Evolutionary conservation across 2,888 invertebrate species (phyloP), one percentile per base, ranked within the genome.

Genomic region (Automeris io): DNA sequence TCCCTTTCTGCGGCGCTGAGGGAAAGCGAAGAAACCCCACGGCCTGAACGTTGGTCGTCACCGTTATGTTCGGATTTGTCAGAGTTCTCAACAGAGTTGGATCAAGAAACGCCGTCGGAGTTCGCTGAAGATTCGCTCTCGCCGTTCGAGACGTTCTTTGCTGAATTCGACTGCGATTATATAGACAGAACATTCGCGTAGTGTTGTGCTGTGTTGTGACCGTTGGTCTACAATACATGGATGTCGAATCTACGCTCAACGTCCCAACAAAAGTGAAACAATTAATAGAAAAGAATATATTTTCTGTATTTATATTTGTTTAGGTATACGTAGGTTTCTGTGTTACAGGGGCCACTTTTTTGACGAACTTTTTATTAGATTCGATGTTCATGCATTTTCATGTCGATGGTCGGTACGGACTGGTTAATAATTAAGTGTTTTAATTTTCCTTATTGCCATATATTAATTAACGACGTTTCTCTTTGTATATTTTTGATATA

Each of bases 1-100:
- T 91, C 93, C 8, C 78, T 96, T 35, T 91, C 90, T n/a, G 87
- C 91, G 0, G 90, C 92, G 0, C 75, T 94, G 43, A 76, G 88
- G n/a, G 77, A 85, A 48, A 34, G 76, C 1, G 72, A 66, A 8
- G 54, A 57, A 12, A 45, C 54, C 3, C 35, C 59, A 1, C 58
- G 70, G 18, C 74, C 76, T 2, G 83, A 78, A 16, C 74, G 78
- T 37, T 83, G 82, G 83, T 70, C 80, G 4, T 85, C 86, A 7
- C 82, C 86, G 1, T 61, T 74, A 29, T 75, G 89, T 49, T 89
- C 89, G 12, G 89, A 89, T 42, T 73, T 88, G 37, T 90, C 90
- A 1, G 86, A 85, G 53, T 73, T 83, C 62, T 82, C 86, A 42
- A 70, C 78, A 34, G 83, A 89, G 42, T 51, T 80, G 44, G 82